Evolutionary conservation across 2,888 invertebrate genomes (phyloP).

Genomic region (Ophion obscuratus): DNA sequence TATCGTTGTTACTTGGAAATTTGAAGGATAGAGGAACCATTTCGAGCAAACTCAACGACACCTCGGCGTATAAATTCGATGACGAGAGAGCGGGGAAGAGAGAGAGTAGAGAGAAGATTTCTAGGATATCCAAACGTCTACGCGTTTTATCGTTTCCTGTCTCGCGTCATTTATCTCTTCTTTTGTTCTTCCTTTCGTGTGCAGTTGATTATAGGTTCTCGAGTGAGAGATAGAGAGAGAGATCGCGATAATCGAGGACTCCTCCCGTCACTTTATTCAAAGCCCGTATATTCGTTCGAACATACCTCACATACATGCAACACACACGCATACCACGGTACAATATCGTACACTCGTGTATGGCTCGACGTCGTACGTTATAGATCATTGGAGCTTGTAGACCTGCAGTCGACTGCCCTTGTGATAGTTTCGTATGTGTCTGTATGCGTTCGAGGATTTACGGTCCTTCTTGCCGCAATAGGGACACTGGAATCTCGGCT

Average conservation of each 20-base stretch:
- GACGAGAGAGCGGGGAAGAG: constrained; percentile 9
- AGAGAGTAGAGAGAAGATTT: not conserved
- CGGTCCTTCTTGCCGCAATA: constrained; percentile 72
- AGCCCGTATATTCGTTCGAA: constrained; percentile 46
- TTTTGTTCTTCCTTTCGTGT: not conserved
- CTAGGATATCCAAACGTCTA: not conserved
- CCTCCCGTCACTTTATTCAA: constrained; percentile 58
- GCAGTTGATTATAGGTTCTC: not conserved
- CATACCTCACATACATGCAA: constrained; percentile 67
- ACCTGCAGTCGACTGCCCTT: constrained; percentile 68
- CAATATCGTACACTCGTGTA: constrained; percentile 48
- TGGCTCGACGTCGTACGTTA: constrained; percentile 6
- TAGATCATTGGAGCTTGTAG: constrained; percentile 69
- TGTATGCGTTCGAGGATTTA: constrained; percentile 70
- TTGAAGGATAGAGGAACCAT: not conserved
- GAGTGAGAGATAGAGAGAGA: not conserved
- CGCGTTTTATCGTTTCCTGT: not conserved
- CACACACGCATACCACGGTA: constrained; percentile 64
- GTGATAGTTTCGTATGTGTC: constrained; percentile 67
- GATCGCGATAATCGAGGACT: constrained; percentile 10
- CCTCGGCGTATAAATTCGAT: not conserved
- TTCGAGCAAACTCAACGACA: constrained; percentile 1
- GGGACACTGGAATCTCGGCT: constrained; percentile 75
- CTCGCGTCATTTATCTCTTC: not conserved
- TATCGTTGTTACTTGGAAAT: not conserved